A percentile compares a stretch with the other conserved stretches of the same genome.
Evolutionary conservation across 1,140 invertebrate species (phyloP).

Genomic region (Globodera rostochiensis): DNA sequence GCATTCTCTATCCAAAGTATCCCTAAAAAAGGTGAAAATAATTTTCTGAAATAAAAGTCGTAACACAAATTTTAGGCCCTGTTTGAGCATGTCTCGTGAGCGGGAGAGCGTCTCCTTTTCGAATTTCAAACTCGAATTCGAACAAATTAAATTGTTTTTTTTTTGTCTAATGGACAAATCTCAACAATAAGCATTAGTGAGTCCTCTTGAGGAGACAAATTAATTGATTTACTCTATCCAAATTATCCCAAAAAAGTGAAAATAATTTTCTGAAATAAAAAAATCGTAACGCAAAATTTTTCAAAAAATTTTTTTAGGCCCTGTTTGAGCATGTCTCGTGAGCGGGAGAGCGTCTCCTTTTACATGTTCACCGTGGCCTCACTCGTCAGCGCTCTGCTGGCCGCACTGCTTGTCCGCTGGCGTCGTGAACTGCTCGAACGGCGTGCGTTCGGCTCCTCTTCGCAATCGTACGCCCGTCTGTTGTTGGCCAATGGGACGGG

Average conservation of each 20-base stretch:
- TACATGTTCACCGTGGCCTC: conserved; percentile 4
- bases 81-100: neutral
- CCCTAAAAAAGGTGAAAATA: too few species aligned
- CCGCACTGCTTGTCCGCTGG: conserved; percentile 3
- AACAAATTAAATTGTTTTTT: too few species aligned
- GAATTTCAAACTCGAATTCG: too few species aligned
- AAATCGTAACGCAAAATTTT: neutral
- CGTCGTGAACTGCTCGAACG: conserved; percentile 20
- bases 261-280: too few species aligned
- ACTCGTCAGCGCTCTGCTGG: neutral
- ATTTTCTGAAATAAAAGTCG: too few species aligned
- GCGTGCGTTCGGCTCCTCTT: conserved; percentile 4
- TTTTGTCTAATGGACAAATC: too few species aligned
- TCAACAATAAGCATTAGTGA: too few species aligned
- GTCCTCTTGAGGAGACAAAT: too few species aligned
- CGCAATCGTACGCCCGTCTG: neutral
- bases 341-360: neutral
- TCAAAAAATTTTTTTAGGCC: conserved; percentile 13
- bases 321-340: neutral
- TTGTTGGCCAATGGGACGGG: neutral
- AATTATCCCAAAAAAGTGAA: too few species aligned
- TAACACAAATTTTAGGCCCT: conserved; percentile 9
- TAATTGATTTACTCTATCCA: too few species aligned
- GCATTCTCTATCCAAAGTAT: too few species aligned
- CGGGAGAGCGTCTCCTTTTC: neutral